Conservation (phyloP, 2,113 vertebrate species). For the Campylomormyrus tamandua region DNA sequence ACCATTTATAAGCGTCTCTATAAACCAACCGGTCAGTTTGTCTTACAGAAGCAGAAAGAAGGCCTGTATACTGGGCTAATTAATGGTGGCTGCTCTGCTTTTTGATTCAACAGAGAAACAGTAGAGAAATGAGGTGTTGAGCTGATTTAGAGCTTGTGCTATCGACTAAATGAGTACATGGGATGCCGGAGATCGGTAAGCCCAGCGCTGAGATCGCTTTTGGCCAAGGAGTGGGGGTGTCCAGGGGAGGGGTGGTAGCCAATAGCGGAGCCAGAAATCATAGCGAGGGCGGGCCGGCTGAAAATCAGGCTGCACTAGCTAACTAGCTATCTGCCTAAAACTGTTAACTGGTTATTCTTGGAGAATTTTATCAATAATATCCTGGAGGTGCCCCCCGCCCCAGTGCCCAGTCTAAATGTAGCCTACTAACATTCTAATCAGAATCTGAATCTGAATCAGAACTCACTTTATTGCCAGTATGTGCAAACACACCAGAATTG, state of each 20-base stretch:
- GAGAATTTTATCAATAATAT: neutral
- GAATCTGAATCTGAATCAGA: neutral
- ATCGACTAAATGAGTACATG: neutral
- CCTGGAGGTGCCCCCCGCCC: neutral
- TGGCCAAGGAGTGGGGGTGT: neutral
- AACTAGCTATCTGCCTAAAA: neutral
- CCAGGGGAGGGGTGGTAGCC: neutral
- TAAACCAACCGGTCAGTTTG: neutral
- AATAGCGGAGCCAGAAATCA: neutral
- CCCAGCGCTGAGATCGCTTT: neutral
- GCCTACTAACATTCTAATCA: neutral
- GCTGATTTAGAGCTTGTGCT: neutral
- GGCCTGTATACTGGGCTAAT: neutral
- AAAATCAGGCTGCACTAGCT: neutral
- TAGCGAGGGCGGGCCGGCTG: neutral
- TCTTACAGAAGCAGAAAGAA: neutral
- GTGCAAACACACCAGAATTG: neutral
- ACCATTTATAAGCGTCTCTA: neutral
- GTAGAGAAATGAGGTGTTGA: neutral
- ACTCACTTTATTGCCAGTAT: neutral
- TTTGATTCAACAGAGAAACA: neutral
- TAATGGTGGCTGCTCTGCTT: neutral
- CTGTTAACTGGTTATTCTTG: neutral
- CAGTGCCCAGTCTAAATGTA: neutral
- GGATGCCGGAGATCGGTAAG: neutral